A percentile compares a stretch with the other conserved stretches of the same genome.
Evolutionary conservation across 64 coral and sea anemone species (phyloP).

Genomic region (Platygyra sinensis): DNA sequence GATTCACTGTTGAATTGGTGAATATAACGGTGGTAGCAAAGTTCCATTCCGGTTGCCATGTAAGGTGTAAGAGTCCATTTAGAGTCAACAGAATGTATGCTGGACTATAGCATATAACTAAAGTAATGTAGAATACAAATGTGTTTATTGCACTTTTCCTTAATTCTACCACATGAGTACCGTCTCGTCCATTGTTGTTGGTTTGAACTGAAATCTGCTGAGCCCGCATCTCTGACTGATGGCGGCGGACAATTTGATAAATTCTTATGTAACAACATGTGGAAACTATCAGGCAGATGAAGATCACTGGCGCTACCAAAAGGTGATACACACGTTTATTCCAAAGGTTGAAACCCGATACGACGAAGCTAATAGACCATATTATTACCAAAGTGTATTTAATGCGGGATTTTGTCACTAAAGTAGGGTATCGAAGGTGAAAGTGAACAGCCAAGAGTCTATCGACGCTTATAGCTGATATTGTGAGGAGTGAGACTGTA

Average conservation of each 20-base stretch:
- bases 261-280: conserved; percentile 33
- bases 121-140: background rate
- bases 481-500: conserved; percentile 40
- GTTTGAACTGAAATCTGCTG: background rate
- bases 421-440: too few species aligned
- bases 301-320: background rate
- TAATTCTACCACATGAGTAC: background rate
- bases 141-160: background rate
- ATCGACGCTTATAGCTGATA: background rate
- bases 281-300: background rate
- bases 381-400: too few species aligned
- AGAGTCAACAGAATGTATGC: background rate
- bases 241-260: conserved; percentile 38
- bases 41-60: background rate
- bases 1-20: too few species aligned
- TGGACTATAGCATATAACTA: background rate
- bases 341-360: conserved; percentile 14
- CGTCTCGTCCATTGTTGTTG: background rate
- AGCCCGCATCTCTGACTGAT: conserved; percentile 34
- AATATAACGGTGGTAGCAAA: too few species aligned
- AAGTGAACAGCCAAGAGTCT: too few species aligned
- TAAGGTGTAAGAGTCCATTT: background rate
- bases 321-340: background rate
- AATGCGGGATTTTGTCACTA: too few species aligned
- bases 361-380: too few species aligned